Percentiles rank a stretch among this genome's conserved stretches.
Conservation (phyloP, 2,888 invertebrate species). For the Drosophila melanosoma region DNA sequence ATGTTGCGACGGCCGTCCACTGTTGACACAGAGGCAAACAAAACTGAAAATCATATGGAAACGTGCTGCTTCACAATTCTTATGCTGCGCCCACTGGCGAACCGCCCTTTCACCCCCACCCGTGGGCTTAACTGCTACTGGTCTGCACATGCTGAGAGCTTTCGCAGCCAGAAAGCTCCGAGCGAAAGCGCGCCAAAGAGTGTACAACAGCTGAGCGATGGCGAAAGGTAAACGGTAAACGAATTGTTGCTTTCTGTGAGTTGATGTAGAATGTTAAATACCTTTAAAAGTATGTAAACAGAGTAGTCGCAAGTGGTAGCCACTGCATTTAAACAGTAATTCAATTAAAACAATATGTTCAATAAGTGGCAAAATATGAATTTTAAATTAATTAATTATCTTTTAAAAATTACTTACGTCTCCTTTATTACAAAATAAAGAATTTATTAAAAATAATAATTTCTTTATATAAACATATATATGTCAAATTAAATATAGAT, state of each 20-base stretch:
- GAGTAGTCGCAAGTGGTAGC: neutral
- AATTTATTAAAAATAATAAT: neutral
- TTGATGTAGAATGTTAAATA: neutral
- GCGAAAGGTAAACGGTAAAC: conserved; percentile 12
- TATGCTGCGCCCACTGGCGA: conserved; percentile 57
- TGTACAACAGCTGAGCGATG: conserved; percentile 30
- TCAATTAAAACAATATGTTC: neutral
- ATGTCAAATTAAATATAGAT: no score
- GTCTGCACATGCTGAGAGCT: conserved; percentile 59
- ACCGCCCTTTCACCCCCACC: neutral
- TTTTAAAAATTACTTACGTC: neutral
- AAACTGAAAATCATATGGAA: conserved; percentile 77
- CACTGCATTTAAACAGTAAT: neutral
- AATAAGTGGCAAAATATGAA: neutral
- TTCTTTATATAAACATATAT: neutral
- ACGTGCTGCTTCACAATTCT: conserved; percentile 56
- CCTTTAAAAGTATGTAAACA: neutral
- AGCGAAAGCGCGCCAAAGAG: conserved; percentile 57
- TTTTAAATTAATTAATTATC: neutral
- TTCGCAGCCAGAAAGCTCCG: conserved; percentile 55
- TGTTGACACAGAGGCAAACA: conserved; percentile 59
- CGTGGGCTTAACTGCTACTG: conserved; percentile 30
- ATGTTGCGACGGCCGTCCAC: conserved; percentile 15
- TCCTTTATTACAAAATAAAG: neutral
- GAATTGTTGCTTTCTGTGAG: conserved; percentile 6